phyloP scores from a whole-genome alignment of 2,113 vertebrate species.

The Oreochromis niloticus region DNA sequence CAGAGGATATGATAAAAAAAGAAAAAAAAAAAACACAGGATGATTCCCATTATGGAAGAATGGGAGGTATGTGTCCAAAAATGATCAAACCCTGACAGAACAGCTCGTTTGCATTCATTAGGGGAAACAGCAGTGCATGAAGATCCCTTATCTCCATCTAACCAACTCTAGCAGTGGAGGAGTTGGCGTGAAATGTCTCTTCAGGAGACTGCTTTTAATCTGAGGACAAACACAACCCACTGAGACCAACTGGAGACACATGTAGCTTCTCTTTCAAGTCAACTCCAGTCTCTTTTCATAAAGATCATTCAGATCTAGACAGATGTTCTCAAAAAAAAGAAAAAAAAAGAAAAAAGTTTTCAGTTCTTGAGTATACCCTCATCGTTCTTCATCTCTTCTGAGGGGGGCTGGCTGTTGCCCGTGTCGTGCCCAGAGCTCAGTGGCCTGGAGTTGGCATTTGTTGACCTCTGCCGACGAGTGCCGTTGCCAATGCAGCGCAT shows the following conservation, averaged over 20 bases:
- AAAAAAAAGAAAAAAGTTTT: background rate
- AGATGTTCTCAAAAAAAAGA: background rate
- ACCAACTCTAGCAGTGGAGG: background rate
- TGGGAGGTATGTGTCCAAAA: background rate
- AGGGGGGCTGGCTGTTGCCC: conserved; percentile 48
- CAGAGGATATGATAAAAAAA: background rate
- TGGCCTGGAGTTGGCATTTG: conserved; percentile 75
- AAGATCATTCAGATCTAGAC: background rate
- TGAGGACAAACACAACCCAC: background rate
- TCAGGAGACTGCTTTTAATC: background rate
- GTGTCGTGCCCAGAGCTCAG: conserved; percentile 75
- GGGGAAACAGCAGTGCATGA: background rate
- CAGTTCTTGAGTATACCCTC: conserved; percentile 48
- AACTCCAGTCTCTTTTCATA: background rate
- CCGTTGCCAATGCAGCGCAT: conserved; percentile 79
- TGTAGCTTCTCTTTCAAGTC: background rate
- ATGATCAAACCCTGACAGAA: background rate
- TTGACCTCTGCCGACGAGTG: conserved; percentile 77
- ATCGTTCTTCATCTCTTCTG: conserved; percentile 60
- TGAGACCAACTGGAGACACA: background rate
- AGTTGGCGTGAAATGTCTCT: background rate
- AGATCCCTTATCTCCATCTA: background rate
- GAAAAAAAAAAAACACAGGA: background rate
- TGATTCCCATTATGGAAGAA: background rate
- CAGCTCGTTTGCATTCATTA: background rate